Conservation (phyloP, 2,888 invertebrate genomes). For the Machimus rusticus region DNA sequence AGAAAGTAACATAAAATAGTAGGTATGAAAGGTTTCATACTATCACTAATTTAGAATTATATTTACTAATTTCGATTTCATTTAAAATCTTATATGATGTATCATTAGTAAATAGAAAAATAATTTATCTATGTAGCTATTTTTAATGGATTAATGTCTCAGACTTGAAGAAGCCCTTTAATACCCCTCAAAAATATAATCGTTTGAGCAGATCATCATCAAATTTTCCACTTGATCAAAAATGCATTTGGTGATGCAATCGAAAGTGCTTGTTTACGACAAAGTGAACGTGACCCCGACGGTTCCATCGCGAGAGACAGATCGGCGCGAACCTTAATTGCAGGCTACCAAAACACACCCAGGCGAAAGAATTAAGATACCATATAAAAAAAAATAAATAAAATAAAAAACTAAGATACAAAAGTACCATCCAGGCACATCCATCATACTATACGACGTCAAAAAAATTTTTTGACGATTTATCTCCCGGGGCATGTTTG, state of each 20-base stretch:
- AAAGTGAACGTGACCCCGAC: background rate
- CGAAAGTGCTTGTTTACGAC: background rate
- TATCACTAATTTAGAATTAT: no score
- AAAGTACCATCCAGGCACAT: background rate
- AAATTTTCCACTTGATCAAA: constrained; percentile 11
- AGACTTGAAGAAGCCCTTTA: background rate
- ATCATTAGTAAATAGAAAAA: no score
- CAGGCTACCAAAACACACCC: constrained; percentile 13
- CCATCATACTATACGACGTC: constrained; percentile 15
- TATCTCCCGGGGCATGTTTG: constrained; percentile 31
- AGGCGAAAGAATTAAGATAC: background rate
- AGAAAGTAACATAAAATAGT: no score
- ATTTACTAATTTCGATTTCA: no score
- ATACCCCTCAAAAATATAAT: background rate
- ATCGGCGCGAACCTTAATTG: constrained; percentile 25
- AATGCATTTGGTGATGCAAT: background rate
- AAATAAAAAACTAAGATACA: background rate
- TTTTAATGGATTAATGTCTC: background rate
- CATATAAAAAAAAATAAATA: background rate
- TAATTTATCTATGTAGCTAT: no score
- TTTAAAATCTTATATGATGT: no score
- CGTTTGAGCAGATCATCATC: background rate
- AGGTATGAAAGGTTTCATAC: no score
- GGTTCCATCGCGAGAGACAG: background rate
- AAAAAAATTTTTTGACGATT: constrained; percentile 14